Evolutionary conservation across 2,888 invertebrate species (phyloP).

Genomic region (Entomobrya multifasciata): DNA sequence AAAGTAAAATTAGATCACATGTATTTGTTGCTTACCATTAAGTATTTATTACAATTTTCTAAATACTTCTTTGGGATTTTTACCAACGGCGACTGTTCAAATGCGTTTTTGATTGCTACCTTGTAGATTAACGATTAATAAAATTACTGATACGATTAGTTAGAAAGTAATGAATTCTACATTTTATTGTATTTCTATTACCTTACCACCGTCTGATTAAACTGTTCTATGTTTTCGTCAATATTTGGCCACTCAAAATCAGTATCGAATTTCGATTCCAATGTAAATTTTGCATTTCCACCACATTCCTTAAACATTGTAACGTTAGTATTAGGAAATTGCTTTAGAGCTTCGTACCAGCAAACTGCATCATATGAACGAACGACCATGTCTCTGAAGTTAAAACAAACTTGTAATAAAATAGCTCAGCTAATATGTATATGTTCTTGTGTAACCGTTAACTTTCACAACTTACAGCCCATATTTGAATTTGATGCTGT

Average conservation of each 20-base stretch:
- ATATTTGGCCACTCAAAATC: not conserved
- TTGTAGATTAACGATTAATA: not conserved
- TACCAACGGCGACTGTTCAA: not conserved
- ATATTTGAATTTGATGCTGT: too few species aligned
- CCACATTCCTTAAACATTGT: not conserved
- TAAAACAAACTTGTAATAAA: too few species aligned
- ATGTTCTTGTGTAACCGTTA: too few species aligned
- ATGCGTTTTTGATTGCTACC: not conserved
- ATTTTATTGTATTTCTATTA: too few species aligned
- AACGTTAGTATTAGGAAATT: not conserved
- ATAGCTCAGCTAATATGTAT: too few species aligned
- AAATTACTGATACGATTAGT: too few species aligned
- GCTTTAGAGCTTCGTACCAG: not conserved
- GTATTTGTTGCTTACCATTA: not conserved
- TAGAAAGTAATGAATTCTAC: too few species aligned
- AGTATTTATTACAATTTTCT: not conserved
- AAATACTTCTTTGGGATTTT: not conserved
- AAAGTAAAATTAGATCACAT: not conserved
- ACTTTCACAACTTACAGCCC: too few species aligned
- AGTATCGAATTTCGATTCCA: not conserved
- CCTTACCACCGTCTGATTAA: too few species aligned
- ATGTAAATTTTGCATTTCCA: too few species aligned
- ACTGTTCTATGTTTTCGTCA: not conserved
- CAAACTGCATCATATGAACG: slow-evolving; percentile 1
- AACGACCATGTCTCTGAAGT: slow-evolving; percentile 9